Base-by-base conservation (phyloP, 2,888 invertebrate species). In the Graphium colonna region DNA sequence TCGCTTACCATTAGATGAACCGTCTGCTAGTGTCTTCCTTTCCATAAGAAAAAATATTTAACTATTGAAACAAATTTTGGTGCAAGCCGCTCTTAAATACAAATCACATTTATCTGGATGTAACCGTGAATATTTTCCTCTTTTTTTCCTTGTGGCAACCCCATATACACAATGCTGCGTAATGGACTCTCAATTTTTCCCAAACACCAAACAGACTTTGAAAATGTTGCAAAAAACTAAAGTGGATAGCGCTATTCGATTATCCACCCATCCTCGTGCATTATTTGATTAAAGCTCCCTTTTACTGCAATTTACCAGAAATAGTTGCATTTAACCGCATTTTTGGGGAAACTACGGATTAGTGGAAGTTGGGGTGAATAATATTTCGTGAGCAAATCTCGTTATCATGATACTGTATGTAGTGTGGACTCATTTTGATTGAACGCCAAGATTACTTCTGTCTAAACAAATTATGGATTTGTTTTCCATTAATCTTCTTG, bases 221-320 rank as follows among this genome's bases (percentile, higher is more conserved):
- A 33, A 47, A 58, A 57, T 61, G 64, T 62, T 57, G 58, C 60
- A 76, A 78, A 80, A 81, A 78, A 73, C 71, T 64, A 67, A 75
- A 81, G 71, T 72, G 73, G 65, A 73, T 75, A 69, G 65, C 69
- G 72, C 74, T 75, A 84, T 77, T 76, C 73, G 72, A 82, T 85
- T 82, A 82, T 75, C 61, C 67, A 62, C 67, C 64, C 59, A 60
- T 61, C 64, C 61, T 64, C 51, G 63, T 55, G 59, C 62, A 60
- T 58, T 69, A 87, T 86, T 81, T 70, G 76, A 86, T 87, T 87
- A 85, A 65, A 73, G 57, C 70, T 73, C 84, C 85, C 82, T 82
- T 73, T 75, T 73, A 75, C 78, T 73, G 66, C 77, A 76, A 79
- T 84, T 82, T 79, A 74, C 73, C 71, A 67, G 71, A 75, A 82